A percentile compares a stretch with the other conserved stretches of the same genome.
These are phyloP conservation scores for Drosophila neonasuta DNA, from an alignment of 2,888 invertebrate species.

Conservation along the genomic window DNA sequence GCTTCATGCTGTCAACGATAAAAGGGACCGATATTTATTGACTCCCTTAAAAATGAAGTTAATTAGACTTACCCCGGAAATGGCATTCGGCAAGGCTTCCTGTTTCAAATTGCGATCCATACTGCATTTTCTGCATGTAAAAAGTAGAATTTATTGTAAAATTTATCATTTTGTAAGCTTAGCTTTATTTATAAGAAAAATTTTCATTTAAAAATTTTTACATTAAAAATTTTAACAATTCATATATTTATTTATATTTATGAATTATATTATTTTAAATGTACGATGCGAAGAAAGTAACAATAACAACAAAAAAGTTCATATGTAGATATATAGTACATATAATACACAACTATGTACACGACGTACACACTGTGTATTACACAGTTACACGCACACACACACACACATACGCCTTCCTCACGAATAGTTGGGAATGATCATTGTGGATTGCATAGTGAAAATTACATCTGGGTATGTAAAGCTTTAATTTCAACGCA, in stretches of 20 bases:
- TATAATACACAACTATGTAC: conserved; percentile 10
- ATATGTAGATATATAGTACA: conserved; percentile 1
- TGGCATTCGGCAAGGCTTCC: conserved; percentile 79
- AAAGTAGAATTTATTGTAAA: not conserved
- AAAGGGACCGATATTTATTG: no score
- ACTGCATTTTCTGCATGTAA: conserved; percentile 77
- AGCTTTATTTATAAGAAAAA: no score
- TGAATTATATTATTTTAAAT: not conserved
- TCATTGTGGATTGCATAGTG: not conserved
- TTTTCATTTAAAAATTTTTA: no score
- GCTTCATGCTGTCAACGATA: conserved; percentile 72
- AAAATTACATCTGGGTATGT: not conserved
- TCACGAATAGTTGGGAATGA: conserved; percentile 3
- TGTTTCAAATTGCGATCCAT: conserved; percentile 79
- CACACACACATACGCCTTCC: not conserved
- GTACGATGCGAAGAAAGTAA: not conserved
- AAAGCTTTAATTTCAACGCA: not conserved
- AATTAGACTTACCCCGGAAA: conserved; percentile 70
- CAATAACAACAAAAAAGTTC: not conserved
- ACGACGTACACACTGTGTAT: conserved; percentile 1
- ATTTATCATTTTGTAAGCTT: no score
- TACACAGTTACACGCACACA: no score
- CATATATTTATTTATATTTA: no score
- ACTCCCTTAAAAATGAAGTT: not conserved
- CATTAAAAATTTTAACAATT: no score